Evolutionary conservation across 2,888 invertebrate genomes (phyloP).

Genomic region (Chrysolina oricalcia): DNA sequence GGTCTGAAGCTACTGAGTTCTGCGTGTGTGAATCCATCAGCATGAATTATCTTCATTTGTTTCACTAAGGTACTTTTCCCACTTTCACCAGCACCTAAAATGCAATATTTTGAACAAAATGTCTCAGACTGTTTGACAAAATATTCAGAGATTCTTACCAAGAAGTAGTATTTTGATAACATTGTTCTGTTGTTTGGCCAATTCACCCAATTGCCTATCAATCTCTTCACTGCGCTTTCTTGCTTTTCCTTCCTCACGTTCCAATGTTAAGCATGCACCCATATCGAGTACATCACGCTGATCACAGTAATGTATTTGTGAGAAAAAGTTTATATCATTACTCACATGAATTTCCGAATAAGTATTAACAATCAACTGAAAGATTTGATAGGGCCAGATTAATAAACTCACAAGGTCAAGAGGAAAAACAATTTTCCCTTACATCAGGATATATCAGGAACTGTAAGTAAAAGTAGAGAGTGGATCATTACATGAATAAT

Average conservation of each 20-base stretch:
- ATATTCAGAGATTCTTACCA: conserved; percentile 68
- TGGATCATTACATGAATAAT: background rate
- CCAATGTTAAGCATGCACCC: conserved; percentile 78
- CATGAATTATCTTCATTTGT: conserved; percentile 82
- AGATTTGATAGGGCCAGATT: conserved; percentile 38
- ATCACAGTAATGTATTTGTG: conserved; percentile 19
- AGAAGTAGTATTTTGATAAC: conserved; percentile 78
- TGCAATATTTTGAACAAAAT: conserved; percentile 8
- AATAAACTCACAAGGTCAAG: conserved; percentile 47
- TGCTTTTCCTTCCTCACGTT: conserved; percentile 77
- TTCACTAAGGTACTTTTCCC: conserved; percentile 81
- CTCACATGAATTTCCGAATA: conserved; percentile 31
- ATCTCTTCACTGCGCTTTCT: conserved; percentile 77
- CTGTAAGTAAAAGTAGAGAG: background rate
- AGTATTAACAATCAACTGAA: conserved; percentile 37
- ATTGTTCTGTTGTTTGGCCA: conserved; percentile 76
- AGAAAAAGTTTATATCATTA: conserved; percentile 29
- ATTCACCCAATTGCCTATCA: conserved; percentile 75
- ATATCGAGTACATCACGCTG: conserved; percentile 70
- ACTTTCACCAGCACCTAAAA: conserved; percentile 78
- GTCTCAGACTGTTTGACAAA: background rate
- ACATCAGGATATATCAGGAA: background rate
- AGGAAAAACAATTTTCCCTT: background rate
- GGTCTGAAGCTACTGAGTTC: conserved; percentile 78
- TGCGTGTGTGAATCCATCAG: conserved; percentile 77